Base-by-base conservation (phyloP, 2,888 invertebrate species). In the Strigamia maritima region DNA sequence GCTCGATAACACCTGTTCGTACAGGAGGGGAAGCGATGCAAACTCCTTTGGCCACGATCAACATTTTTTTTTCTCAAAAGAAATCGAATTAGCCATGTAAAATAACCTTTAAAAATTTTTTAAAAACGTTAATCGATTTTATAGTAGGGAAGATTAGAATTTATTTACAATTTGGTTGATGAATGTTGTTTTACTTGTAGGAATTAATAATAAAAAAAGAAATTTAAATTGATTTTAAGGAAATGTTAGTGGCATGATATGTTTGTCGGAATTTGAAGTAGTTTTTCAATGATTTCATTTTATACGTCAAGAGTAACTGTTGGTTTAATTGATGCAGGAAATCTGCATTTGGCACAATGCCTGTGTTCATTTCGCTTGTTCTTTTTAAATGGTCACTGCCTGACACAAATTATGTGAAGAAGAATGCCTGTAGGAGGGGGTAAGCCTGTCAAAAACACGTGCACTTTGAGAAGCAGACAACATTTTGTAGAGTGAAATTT, bases 1-100 rank as follows among this genome's bases (percentile, higher is more conserved):
- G 76, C 76, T 76, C 76, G 38, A 76, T 76, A 76, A 76, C 76
- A 76, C 76, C 76, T 76, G 76, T 76, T 76, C 76, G 24, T 26
- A 35, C 60, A 60, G 10, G 60, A 60, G 60, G 24, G 60, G 60
- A 19, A 60, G n/a, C 49, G 49, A 14, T 49, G 49, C 49, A 49
- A 49, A 49, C 60, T 60, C 19, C n/a, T 60, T 60, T 60, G 60
- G 60, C 19, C 60, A 60, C n/a, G 60, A 60, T 60, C 60, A 60
- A 60, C 19, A 19, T 60, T 60, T 60, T 49, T 49, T 49, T 49
- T 60, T 19, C 19, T 19, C 3, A 4, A n/a, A 60, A 60, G 24
- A 24, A 24, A 60, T 60, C 60, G 60, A 60, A 60, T 60, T 60
- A 60, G 24, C 19, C 60, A 60, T 60, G 60, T n/a, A 60, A 60